Evolutionary conservation across 1,140 invertebrate genomes (phyloP), one percentile per base, ranked within the genome.

Genomic region (Phymastichus coffea): DNA sequence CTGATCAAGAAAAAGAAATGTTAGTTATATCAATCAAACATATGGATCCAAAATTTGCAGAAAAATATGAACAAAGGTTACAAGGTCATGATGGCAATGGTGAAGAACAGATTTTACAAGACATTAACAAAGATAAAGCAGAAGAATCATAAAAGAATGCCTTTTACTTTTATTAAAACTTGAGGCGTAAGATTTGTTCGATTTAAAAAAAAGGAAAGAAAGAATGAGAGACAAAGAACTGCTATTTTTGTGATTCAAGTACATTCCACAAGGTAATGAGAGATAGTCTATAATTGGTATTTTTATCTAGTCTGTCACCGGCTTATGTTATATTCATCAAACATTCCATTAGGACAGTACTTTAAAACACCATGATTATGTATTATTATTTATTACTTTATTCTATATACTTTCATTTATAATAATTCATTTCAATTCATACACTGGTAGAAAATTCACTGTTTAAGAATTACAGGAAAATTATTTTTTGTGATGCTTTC

Each of bases 21-120:
- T 79, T 92, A n/a, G 71, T 90, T 10, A 81, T 83, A 43, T 84
- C 85, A 53, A 84, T 92, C 23, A 84, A 85, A 47, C 87, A 87
- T 67, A 82, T 86, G 33, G 90, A 92, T 76, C 69, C 84, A 15
- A 84, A 82, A 59, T 91, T 92, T 71, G 85, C 83, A 20, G 82
- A 84, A 28, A 90, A 90, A 74, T 83, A 90, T 28, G 85, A 88
- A 63, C 68, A 80, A 55, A 86, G 87, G 69, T 63, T 84, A 55
- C 81, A 72, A 51, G 66, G 64, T 55, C 57, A 41, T 59, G 48
- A 37, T 48, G 15, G 52, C 9, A 37, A 41, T 10, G 65, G 63
- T 33, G 63, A 70, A 30, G 57, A 60, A 57, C 23, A 19, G n/a
- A 44, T 12, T 35, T 1, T 19, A 15, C 35, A 54, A 9, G 25